These are phyloP conservation scores for Eupithecia centaureata DNA, from an alignment of 2,888 invertebrate genomes.

Conservation along the genomic window DNA sequence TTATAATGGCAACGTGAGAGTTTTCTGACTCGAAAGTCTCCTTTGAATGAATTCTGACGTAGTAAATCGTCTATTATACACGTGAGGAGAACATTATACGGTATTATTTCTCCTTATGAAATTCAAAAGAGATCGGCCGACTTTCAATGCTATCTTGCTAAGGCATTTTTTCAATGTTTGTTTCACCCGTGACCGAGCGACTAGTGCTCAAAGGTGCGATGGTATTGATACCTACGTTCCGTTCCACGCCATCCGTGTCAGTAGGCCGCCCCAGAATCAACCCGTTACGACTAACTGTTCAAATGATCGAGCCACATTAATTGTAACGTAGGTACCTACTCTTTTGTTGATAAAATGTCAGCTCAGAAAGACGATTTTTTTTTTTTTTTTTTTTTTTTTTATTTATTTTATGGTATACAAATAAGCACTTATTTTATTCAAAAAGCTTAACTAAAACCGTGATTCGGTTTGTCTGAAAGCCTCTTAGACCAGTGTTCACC, in stretches of 20 bases:
- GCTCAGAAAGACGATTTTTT: constrained; percentile 39
- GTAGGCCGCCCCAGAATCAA: constrained; percentile 75
- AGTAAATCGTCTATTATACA: constrained; percentile 28
- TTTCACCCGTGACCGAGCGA: constrained; percentile 36
- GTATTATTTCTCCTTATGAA: constrained; percentile 48
- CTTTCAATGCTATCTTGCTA: constrained; percentile 34
- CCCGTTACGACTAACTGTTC: constrained; percentile 81
- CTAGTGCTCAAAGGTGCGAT: constrained; percentile 45
- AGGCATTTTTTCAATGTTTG: constrained; percentile 18
- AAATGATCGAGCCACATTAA: constrained; percentile 67
- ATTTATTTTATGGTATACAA: no score
- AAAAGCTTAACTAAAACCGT: no score
- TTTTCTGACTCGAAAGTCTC: constrained; percentile 61
- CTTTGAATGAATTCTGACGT: constrained; percentile 34
- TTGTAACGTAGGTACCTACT: constrained; percentile 47
- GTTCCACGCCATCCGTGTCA: constrained; percentile 73
- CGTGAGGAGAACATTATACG: constrained; percentile 10
- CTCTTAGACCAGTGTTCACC: no score
- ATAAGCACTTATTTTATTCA: no score
- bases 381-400: no score
- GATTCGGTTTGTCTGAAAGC: no score
- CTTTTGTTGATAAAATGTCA: constrained; percentile 66
- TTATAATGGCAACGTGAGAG: constrained; percentile 56
- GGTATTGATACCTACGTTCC: constrained; percentile 54
- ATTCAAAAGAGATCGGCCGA: constrained; percentile 57